phyloP scores from a whole-genome alignment of 2,888 invertebrate species.

The Agrilus biguttatus region DNA sequence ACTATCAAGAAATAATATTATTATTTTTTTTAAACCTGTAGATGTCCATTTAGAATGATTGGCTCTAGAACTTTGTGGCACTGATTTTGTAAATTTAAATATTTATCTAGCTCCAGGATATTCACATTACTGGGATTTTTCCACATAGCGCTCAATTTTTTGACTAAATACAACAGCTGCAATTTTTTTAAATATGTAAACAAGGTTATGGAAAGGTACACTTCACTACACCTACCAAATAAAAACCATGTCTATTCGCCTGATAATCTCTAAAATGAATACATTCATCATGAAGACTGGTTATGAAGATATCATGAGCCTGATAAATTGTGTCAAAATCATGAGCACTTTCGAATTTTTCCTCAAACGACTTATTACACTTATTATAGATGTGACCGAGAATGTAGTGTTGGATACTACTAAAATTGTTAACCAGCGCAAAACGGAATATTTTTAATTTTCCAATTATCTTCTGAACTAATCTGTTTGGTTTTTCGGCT shows the following conservation, averaged over 20 bases:
- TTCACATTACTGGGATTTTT: constrained; percentile 14
- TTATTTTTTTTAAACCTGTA: constrained; percentile 8
- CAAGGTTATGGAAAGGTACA: constrained; percentile 1
- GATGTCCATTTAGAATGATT: constrained; percentile 9
- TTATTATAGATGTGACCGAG: constrained; percentile 22
- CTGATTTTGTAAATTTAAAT: constrained; percentile 15
- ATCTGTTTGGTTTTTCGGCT: constrained; percentile 6
- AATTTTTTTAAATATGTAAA: constrained; percentile 12
- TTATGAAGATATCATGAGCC: constrained; percentile 23
- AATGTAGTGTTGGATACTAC: constrained; percentile 26
- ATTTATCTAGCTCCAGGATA: constrained; percentile 15
- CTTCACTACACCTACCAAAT: constrained; percentile 16
- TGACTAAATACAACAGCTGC: constrained; percentile 21
- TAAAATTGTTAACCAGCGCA: constrained; percentile 21
- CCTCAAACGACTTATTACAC: constrained; percentile 18
- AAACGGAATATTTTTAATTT: constrained; percentile 21
- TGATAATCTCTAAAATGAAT: constrained; percentile 15
- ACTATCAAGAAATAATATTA: constrained; percentile 9
- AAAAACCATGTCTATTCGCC: constrained; percentile 14
- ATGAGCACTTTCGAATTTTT: constrained; percentile 22
- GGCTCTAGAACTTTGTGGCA: constrained; percentile 17
- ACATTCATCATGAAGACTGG: constrained; percentile 15
- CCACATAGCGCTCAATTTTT: constrained; percentile 22
- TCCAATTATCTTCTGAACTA: constrained; percentile 2
- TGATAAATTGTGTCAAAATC: constrained; percentile 22